Percentiles rank a stretch among this genome's conserved stretches.
phyloP scores from a whole-genome alignment of 2,113 vertebrate genomes.

The Heptranchias perlo region DNA sequence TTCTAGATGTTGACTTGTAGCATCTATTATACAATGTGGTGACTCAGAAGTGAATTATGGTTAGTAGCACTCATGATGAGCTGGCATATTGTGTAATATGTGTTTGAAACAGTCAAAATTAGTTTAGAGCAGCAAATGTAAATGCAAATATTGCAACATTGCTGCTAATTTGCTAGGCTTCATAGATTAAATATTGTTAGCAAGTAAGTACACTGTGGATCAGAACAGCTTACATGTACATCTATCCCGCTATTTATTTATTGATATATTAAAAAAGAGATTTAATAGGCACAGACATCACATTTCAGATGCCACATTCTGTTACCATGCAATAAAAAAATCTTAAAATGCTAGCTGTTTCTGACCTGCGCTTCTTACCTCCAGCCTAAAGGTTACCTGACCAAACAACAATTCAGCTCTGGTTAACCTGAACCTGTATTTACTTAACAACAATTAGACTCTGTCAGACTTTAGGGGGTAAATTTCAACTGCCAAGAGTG shows the following conservation, averaged over 20 bases:
- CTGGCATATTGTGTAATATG: neutral
- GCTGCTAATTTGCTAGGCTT: neutral
- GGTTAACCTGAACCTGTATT: neutral
- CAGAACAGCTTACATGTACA: neutral
- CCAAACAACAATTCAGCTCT: neutral
- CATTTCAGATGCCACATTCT: neutral
- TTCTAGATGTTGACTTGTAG: neutral
- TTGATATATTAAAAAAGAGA: neutral
- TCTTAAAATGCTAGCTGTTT: neutral
- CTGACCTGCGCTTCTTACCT: neutral
- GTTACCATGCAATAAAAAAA: neutral
- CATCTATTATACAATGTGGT: neutral
- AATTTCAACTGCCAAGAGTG: too few relatives aligned
- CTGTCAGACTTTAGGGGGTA: too few relatives aligned
- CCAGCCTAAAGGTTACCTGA: neutral
- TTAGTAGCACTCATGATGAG: neutral
- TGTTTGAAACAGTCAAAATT: neutral
- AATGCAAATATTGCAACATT: neutral
- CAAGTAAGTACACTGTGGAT: neutral
- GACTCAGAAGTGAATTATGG: neutral
- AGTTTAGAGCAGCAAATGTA: neutral
- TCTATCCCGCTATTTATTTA: neutral
- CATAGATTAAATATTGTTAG: neutral
- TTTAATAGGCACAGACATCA: neutral
- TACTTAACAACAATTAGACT: neutral